These are phyloP conservation scores for Clarias macrocephalus DNA, from an alignment of 2,113 vertebrate species.

Conservation along the genomic window DNA sequence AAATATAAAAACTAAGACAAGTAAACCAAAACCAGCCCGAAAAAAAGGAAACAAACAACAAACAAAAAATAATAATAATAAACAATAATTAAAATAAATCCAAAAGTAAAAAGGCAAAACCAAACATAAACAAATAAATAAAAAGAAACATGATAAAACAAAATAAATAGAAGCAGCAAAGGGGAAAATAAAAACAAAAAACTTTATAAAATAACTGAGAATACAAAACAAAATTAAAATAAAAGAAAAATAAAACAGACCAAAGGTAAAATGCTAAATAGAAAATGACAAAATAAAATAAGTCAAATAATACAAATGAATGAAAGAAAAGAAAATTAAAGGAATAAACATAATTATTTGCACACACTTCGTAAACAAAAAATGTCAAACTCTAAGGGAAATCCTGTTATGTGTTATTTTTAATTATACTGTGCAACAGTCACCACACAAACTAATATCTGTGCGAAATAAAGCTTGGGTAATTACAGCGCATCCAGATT, in stretches of 20 bases:
- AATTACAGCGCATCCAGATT: slow-evolving; percentile 13
- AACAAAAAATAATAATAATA: not conserved
- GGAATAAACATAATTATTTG: not conserved
- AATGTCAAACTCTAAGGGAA: not conserved
- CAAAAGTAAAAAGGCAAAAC: too few relatives aligned
- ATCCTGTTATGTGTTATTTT: not conserved
- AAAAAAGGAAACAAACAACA: not conserved
- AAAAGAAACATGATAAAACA: too few relatives aligned
- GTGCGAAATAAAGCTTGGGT: slow-evolving; percentile 2
- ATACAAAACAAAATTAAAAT: too few relatives aligned
- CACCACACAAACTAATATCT: not conserved
- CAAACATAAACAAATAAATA: too few relatives aligned
- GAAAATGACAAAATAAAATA: not conserved
- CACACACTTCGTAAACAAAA: not conserved
- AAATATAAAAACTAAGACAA: too few relatives aligned
- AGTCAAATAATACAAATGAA: not conserved
- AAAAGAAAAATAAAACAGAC: not conserved
- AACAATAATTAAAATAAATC: not conserved
- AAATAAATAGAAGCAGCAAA: too few relatives aligned
- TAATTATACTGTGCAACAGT: slow-evolving; percentile 8
- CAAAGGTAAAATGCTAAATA: not conserved
- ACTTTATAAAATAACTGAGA: too few relatives aligned
- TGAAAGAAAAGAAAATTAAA: not conserved
- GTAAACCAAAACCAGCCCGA: too few relatives aligned
- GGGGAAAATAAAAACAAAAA: too few relatives aligned